A percentile compares a stretch with the other conserved stretches of the same genome.
Conservation (phyloP, 2,113 vertebrate species). For the Clarias gariepinus region DNA sequence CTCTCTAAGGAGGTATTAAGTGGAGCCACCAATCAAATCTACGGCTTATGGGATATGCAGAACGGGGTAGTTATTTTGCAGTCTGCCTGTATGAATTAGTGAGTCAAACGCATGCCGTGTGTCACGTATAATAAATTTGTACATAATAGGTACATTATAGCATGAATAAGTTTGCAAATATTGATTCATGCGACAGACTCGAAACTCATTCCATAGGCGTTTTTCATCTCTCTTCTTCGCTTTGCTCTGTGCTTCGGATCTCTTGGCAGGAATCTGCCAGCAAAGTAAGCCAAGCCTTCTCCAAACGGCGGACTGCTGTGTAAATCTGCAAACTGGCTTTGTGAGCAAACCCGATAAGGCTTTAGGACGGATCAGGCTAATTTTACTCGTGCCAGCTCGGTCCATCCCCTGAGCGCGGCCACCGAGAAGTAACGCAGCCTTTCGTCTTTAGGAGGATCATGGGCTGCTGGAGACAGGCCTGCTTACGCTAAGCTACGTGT, state of each 20-base stretch:
- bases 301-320: constrained; percentile 54
- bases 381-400: constrained; percentile 57
- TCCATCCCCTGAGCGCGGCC: constrained; percentile 58
- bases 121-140: constrained; percentile 1
- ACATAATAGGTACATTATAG: neutral
- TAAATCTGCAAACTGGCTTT: constrained; percentile 74
- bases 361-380: constrained; percentile 60
- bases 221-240: constrained; percentile 29
- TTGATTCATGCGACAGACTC: constrained; percentile 2
- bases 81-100: constrained; percentile 18
- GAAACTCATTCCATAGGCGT: constrained; percentile 2
- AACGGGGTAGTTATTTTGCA: constrained; percentile 15
- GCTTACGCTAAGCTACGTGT: constrained; percentile 57
- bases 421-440: constrained; percentile 56
- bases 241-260: constrained; percentile 27
- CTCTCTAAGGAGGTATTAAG: constrained; percentile 41
- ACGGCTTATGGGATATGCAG: constrained; percentile 32
- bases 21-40: constrained; percentile 34
- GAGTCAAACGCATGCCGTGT: neutral
- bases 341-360: constrained; percentile 71
- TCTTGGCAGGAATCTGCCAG: constrained; percentile 54
- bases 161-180: constrained; percentile 38
- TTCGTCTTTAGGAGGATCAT: constrained; percentile 64
- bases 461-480: constrained; percentile 55
- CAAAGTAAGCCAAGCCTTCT: constrained; percentile 55